Conservation (phyloP, 92 coral and sea anemone species). For the Montipora capitata region DNA sequence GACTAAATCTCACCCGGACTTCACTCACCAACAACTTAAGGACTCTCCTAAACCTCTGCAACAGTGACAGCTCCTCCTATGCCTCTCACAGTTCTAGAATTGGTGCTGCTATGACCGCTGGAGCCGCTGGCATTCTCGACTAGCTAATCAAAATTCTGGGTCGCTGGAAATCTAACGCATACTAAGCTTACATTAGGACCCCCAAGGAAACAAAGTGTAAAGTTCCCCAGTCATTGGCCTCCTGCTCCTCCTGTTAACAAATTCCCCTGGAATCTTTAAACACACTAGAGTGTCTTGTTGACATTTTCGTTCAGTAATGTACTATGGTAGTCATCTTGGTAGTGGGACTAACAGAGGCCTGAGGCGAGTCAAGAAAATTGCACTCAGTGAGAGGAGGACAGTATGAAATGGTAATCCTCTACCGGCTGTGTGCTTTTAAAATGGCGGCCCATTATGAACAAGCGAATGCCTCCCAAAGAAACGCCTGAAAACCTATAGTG, state of each 20-base stretch:
- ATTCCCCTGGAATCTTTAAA: not conserved
- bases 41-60: not conserved
- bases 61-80: not conserved
- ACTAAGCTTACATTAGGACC: too few relatives aligned
- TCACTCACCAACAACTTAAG: slow-evolving; percentile 5
- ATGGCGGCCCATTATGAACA: too few relatives aligned
- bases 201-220: not conserved
- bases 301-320: too few relatives aligned
- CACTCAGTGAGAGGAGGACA: too few relatives aligned
- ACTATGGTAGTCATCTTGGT: too few relatives aligned
- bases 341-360: too few relatives aligned
- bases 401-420: too few relatives aligned
- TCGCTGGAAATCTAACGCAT: too few relatives aligned
- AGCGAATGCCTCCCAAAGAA: too few relatives aligned
- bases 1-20: not conserved
- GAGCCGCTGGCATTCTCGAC: not conserved
- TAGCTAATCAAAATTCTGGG: not conserved
- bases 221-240: not conserved
- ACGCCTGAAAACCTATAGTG: too few relatives aligned
- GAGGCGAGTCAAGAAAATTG: too few relatives aligned
- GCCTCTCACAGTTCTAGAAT: not conserved
- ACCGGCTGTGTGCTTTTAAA: too few relatives aligned
- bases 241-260: not conserved
- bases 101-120: slow-evolving; percentile 1
- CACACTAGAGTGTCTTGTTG: not conserved